phyloP scores from a whole-genome alignment of 1,140 invertebrate genomes.

The Protaetia brevitarsis region DNA sequence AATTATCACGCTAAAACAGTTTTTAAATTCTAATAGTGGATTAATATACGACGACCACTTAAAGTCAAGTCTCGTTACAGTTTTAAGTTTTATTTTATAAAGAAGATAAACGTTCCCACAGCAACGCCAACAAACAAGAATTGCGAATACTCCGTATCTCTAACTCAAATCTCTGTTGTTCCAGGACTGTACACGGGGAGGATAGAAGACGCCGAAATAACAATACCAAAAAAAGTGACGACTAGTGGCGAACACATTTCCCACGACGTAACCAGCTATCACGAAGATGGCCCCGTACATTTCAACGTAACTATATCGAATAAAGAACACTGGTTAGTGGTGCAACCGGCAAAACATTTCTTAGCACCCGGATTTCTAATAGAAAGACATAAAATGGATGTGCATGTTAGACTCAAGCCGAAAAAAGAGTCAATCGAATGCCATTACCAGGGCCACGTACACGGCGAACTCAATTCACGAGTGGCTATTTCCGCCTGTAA shows the following conservation, averaged over 20 bases:
- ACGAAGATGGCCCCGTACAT: constrained; percentile 50
- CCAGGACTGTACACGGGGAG: constrained; percentile 52
- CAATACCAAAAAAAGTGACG: constrained; percentile 57
- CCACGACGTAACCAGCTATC: constrained; percentile 55
- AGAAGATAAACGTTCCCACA: no score
- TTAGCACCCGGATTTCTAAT: constrained; percentile 67
- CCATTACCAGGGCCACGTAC: constrained; percentile 72
- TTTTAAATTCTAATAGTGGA: no score
- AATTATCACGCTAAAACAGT: no score
- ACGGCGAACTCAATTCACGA: constrained; percentile 61
- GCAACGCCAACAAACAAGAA: no score
- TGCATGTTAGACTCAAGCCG: constrained; percentile 53
- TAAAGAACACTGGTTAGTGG: constrained; percentile 53
- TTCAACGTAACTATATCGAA: constrained; percentile 57
- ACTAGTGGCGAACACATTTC: constrained; percentile 55
- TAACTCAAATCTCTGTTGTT: constrained; percentile 28
- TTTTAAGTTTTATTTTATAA: no score
- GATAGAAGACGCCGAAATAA: constrained; percentile 52
- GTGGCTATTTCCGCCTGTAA: constrained; percentile 77
- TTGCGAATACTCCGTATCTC: neutral
- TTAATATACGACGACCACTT: no score
- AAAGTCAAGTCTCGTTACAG: no score
- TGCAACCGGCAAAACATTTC: constrained; percentile 63
- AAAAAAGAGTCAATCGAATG: constrained; percentile 57
- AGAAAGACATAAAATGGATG: constrained; percentile 61